These are phyloP conservation scores for Rotaria sp. DNA, from an alignment of 2,888 invertebrate genomes.

Conservation along the genomic window DNA sequence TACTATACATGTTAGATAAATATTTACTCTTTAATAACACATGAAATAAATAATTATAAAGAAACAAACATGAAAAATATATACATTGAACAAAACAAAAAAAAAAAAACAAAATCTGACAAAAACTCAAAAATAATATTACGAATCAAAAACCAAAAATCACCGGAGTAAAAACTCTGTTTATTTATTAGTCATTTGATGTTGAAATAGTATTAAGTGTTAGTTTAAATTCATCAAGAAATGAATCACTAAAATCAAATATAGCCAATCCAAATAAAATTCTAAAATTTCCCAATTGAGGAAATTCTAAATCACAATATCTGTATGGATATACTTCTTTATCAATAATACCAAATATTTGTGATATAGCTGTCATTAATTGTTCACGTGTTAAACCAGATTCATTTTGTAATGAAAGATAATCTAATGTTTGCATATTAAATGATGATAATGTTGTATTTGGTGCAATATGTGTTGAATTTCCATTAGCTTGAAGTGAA, in stretches of 20 bases:
- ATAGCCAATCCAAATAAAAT: not conserved
- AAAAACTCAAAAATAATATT: too few relatives aligned
- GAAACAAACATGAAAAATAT: too few relatives aligned
- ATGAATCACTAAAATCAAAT: not conserved
- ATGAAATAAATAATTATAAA: too few relatives aligned
- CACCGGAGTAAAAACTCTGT: not conserved
- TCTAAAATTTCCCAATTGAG: not conserved
- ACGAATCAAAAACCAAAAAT: not conserved
- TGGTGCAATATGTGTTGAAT: not conserved
- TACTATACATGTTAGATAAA: too few relatives aligned
- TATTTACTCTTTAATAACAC: too few relatives aligned
- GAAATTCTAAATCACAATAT: conserved; percentile 18
- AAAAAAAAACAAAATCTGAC: too few relatives aligned
- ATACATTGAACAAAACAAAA: too few relatives aligned
- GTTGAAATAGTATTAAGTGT: not conserved
- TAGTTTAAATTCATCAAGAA: not conserved
- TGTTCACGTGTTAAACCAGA: not conserved
- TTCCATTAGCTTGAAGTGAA: not conserved
- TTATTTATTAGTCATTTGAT: not conserved
- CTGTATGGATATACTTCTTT: not conserved
- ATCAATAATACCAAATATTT: conserved; percentile 9
- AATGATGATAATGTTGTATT: conserved; percentile 25
- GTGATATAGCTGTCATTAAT: not conserved
- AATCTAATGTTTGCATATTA: conserved; percentile 29
- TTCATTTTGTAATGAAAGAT: not conserved